phyloP scores from a whole-genome alignment of 2,113 vertebrate species.

The Semnornis frantzii region DNA sequence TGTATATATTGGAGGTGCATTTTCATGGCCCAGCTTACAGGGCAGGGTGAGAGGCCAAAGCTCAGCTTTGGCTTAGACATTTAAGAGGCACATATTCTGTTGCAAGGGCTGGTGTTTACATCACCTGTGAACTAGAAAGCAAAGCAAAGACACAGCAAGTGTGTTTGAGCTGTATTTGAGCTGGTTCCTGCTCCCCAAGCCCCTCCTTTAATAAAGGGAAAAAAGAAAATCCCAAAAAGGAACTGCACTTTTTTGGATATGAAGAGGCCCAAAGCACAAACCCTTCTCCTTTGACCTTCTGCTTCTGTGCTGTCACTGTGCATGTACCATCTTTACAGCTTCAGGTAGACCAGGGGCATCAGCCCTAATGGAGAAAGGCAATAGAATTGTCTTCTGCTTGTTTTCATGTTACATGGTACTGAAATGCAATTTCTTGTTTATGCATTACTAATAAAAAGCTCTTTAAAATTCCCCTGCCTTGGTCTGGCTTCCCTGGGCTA shows the following conservation, averaged over 20 bases:
- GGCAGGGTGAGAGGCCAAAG: not conserved
- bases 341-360: not conserved
- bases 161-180: not conserved
- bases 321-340: not conserved
- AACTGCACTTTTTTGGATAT: not conserved
- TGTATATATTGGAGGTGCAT: not conserved
- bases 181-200: not conserved
- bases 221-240: not conserved
- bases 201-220: not conserved
- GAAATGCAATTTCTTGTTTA: constrained; percentile 26
- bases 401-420: not conserved
- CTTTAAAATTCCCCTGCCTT: not conserved
- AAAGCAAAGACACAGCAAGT: not conserved
- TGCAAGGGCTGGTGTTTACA: not conserved
- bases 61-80: not conserved
- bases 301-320: not conserved
- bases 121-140: not conserved
- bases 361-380: not conserved
- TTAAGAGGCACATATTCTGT: fast-evolving
- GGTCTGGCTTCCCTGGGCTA: not conserved
- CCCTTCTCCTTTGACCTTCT: not conserved
- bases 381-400: constrained; percentile 3
- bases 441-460: constrained; percentile 46
- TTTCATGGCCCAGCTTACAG: not conserved
- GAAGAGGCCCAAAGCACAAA: not conserved